These are phyloP conservation scores for Pygoscelis antarcticus DNA, from an alignment of 2,113 vertebrate species.

Conservation along the genomic window DNA sequence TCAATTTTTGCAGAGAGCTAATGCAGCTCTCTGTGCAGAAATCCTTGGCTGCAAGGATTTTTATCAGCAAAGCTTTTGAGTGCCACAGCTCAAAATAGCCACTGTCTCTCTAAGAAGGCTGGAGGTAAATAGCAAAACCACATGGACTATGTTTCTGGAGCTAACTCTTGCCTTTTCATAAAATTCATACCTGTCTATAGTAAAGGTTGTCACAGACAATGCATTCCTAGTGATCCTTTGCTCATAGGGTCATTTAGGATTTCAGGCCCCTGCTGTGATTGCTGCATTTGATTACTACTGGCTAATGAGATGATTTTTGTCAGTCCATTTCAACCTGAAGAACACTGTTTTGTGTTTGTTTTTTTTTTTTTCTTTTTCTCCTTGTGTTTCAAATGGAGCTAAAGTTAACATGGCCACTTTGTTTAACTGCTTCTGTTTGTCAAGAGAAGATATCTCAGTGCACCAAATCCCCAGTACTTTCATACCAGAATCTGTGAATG, in stretches of 20 bases:
- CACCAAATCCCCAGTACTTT: background rate
- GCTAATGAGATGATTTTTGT: background rate
- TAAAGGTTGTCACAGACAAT: background rate
- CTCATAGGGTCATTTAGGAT: background rate
- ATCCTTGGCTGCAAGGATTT: background rate
- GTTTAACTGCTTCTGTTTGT: slow-evolving; percentile 37
- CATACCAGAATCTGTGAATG: background rate
- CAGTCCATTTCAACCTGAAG: slow-evolving; percentile 19
- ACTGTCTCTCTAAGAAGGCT: background rate
- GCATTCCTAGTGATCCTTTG: background rate
- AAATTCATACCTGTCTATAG: background rate
- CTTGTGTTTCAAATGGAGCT: background rate
- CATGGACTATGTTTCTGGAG: background rate
- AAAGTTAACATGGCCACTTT: background rate
- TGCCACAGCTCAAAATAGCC: background rate
- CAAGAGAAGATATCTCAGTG: background rate
- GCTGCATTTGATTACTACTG: background rate
- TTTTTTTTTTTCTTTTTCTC: background rate
- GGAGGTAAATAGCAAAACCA: background rate
- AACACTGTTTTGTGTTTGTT: background rate
- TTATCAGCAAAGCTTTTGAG: background rate
- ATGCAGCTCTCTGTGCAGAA: background rate
- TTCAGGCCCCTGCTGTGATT: background rate
- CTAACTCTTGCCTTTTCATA: background rate
- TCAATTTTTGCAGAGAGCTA: background rate